phyloP scores from a whole-genome alignment of 2,113 vertebrate genomes.

The Nettapus auritus region DNA sequence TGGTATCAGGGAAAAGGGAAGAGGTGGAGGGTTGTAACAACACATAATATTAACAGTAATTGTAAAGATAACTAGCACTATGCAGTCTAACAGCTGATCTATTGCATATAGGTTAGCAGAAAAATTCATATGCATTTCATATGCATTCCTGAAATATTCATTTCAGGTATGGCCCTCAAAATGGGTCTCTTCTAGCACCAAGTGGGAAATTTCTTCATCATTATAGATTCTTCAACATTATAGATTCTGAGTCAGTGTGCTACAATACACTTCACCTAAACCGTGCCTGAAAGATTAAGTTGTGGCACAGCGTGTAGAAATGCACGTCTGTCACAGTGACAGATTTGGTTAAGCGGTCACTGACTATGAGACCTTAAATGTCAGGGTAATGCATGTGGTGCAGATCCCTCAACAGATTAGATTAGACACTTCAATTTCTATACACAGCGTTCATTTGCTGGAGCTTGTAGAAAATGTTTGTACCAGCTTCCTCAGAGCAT shows the following conservation, averaged over 20 bases:
- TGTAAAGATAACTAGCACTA: constrained; percentile 6
- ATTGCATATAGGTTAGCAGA: background rate
- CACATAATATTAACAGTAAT: constrained; percentile 47
- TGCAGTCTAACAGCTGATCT: constrained; percentile 18
- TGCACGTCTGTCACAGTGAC: constrained; percentile 41
- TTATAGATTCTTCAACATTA: background rate
- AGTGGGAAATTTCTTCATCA: background rate
- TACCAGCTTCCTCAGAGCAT: constrained; percentile 17
- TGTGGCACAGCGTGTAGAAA: constrained; percentile 41
- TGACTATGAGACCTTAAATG: constrained; percentile 49
- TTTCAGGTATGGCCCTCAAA: constrained; percentile 32
- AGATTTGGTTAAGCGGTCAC: constrained; percentile 57
- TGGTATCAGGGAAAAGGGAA: background rate
- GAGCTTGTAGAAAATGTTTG: constrained; percentile 29
- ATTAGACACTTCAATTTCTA: constrained; percentile 54
- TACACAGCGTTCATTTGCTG: constrained; percentile 8
- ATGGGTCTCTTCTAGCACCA: background rate
- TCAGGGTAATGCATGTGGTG: constrained; percentile 46
- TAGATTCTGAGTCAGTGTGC: background rate
- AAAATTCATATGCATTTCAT: background rate
- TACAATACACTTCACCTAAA: background rate
- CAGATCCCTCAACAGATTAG: constrained; percentile 44
- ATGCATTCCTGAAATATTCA: too few relatives aligned
- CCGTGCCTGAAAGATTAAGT: background rate
- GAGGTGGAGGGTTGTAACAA: constrained; percentile 28